A percentile compares a stretch with the other conserved stretches of the same genome.
phyloP scores from a whole-genome alignment of 1,140 invertebrate species.

The Belonocnema kinseyi region DNA sequence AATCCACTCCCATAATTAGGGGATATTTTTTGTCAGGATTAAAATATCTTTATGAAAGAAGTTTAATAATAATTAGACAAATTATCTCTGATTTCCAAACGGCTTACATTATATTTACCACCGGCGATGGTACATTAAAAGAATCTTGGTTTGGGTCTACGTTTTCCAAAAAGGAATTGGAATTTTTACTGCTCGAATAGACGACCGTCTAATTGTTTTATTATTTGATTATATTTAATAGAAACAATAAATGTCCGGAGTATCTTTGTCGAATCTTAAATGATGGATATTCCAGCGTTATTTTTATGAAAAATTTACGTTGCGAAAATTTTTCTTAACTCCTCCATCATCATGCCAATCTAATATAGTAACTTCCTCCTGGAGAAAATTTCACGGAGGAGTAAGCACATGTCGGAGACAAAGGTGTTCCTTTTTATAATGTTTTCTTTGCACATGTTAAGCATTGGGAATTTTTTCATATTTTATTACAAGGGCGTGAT shows the following conservation, averaged over 20 bases:
- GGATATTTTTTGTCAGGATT: neutral
- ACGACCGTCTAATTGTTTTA: neutral
- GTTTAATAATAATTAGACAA: conserved; percentile 3
- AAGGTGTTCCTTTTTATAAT: neutral
- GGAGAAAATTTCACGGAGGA: conserved; percentile 1
- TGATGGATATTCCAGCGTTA: neutral
- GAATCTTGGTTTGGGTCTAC: neutral
- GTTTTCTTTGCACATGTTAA: neutral
- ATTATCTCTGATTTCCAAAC: too few relatives aligned
- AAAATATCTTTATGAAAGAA: neutral
- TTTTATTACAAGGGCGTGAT: neutral
- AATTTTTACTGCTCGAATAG: neutral
- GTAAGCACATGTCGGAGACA: neutral
- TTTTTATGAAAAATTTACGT: neutral
- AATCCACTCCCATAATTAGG: neutral
- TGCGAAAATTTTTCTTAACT: neutral
- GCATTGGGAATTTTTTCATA: neutral
- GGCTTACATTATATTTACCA: neutral
- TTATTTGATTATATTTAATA: neutral
- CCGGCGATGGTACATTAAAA: neutral
- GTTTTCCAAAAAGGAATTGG: neutral
- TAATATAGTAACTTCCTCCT: neutral
- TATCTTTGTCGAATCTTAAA: neutral
- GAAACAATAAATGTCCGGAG: neutral
- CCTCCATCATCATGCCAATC: neutral